Percentiles rank a stretch among this genome's conserved stretches.
Evolutionary conservation across 30 jellyfish, hydroid and myxozoan genomes (phyloP).

Genomic region (Cassiopea xamachana): DNA sequence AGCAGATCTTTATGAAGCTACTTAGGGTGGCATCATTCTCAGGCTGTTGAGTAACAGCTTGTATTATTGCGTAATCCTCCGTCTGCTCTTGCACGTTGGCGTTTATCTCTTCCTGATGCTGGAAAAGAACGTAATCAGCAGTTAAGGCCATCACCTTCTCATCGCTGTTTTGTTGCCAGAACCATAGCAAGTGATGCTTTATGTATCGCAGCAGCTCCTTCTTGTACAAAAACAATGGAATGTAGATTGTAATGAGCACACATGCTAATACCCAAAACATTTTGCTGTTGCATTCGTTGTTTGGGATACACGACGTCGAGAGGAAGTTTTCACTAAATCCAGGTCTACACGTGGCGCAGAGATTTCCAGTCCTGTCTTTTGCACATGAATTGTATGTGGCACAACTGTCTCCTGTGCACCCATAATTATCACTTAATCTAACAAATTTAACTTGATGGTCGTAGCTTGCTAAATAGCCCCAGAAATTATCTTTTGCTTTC

Average conservation of each 20-base stretch:
- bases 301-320: constrained; percentile 23
- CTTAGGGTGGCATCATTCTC: not conserved
- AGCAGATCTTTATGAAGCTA: constrained; percentile 18
- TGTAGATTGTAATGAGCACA: not conserved
- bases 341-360: constrained; percentile 38
- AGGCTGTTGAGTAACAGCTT: not conserved
- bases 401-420: constrained; percentile 43
- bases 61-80: not conserved
- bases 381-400: constrained; percentile 39
- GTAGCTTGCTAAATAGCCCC: constrained; percentile 38
- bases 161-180: not conserved
- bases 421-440: constrained; percentile 28
- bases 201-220: not conserved
- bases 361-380: constrained; percentile 28
- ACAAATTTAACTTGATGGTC: constrained; percentile 12
- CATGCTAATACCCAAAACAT: constrained; percentile 36
- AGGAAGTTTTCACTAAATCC: constrained; percentile 44
- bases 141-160: not conserved
- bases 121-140: not conserved
- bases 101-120: not conserved
- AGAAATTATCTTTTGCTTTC: constrained; percentile 30
- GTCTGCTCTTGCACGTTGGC: not conserved
- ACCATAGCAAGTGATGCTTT: constrained; percentile 10
- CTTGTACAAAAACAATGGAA: constrained; percentile 26
- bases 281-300: constrained; percentile 6